phyloP scores from a whole-genome alignment of 2,797 vertebrate genomes.

The Peromyscus nudipes region DNA sequence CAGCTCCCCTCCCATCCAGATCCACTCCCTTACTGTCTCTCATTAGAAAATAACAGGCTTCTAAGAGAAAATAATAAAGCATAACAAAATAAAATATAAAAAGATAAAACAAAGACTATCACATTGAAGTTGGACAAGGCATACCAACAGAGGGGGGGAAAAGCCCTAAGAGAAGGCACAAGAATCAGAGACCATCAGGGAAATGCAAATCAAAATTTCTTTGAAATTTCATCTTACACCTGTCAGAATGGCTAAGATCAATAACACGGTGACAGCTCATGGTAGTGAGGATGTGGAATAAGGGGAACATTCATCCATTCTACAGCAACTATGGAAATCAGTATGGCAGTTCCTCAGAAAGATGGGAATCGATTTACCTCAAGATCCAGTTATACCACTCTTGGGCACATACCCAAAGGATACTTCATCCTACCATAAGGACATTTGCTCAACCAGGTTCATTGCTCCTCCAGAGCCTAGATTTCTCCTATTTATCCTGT shows the following conservation, averaged over 20 bases:
- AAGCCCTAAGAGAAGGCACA: neutral
- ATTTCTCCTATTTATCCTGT: neutral
- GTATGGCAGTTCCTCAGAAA: neutral
- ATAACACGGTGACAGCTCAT: neutral
- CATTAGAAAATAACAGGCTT: neutral
- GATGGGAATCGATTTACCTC: neutral
- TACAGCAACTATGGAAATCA: neutral
- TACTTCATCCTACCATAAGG: neutral
- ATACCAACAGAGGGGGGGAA: neutral
- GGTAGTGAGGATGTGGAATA: neutral
- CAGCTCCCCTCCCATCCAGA: neutral
- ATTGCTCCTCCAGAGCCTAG: neutral
- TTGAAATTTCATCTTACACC: neutral
- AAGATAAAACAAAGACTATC: neutral
- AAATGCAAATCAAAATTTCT: neutral
- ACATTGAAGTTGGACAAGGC: neutral
- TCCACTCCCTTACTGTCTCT: too few species aligned
- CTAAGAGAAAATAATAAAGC: neutral
- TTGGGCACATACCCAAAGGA: neutral
- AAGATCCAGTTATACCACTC: neutral
- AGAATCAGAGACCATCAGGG: neutral
- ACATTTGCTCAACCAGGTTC: neutral
- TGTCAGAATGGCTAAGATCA: neutral
- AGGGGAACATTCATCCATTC: too few species aligned
- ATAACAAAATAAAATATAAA: neutral